A percentile compares a stretch with the other conserved stretches of the same genome.
phyloP scores from a whole-genome alignment of 2,888 invertebrate species.

The Aleiodes testaceus region DNA sequence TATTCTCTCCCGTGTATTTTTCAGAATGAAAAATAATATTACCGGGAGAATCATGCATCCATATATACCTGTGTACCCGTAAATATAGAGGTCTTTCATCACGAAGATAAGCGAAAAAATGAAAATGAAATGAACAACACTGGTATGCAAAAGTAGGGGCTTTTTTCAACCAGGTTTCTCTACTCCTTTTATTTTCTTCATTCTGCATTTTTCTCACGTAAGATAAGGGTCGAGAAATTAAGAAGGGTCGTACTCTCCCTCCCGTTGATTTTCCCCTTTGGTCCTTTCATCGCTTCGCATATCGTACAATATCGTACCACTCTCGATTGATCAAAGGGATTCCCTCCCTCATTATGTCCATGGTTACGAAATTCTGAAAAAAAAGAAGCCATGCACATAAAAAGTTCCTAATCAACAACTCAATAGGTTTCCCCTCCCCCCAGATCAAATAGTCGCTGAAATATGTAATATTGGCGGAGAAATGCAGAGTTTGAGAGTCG shows the following conservation, averaged over 20 bases:
- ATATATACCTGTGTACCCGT: conserved; percentile 4
- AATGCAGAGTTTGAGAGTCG: background rate
- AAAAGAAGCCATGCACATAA: background rate
- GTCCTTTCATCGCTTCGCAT: conserved; percentile 2
- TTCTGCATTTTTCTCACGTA: conserved; percentile 15
- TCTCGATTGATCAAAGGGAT: conserved; percentile 23
- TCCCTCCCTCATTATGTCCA: background rate
- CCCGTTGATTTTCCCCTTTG: background rate
- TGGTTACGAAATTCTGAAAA: background rate
- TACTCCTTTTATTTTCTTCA: background rate
- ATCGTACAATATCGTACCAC: conserved; percentile 7
- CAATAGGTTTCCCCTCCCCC: background rate
- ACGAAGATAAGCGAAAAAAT: conserved; percentile 1
- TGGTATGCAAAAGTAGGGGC: conserved; percentile 1
- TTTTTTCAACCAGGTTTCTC: background rate
- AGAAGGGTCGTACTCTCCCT: background rate
- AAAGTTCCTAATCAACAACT: background rate
- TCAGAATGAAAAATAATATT: conserved; percentile 4
- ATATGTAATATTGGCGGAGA: conserved; percentile 11
- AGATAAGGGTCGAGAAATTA: conserved; percentile 17
- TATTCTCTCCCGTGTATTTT: conserved; percentile 6
- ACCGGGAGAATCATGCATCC: conserved; percentile 9
- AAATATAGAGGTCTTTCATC: conserved; percentile 4
- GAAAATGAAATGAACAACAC: conserved; percentile 2
- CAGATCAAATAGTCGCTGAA: conserved; percentile 3